Evolutionary conservation across 2,888 invertebrate species (phyloP).

Genomic region (Torymus auratus): DNA sequence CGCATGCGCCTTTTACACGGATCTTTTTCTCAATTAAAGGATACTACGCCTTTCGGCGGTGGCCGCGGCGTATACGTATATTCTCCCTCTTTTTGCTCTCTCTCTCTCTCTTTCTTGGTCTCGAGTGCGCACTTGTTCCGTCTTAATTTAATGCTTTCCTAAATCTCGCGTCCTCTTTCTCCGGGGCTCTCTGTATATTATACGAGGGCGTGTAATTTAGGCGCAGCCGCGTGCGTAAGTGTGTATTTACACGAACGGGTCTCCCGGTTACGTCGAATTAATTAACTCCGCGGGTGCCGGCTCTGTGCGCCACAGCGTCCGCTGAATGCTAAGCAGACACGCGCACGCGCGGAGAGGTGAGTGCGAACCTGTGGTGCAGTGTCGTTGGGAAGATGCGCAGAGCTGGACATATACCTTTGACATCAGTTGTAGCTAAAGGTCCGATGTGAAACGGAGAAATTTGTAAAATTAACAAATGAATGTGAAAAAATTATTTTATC

Average conservation of each 20-base stretch:
- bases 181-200: neutral
- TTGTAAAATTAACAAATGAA: no score
- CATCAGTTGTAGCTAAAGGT: no score
- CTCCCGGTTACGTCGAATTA: conserved; percentile 65
- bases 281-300: conserved; percentile 62
- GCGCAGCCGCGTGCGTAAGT: conserved; percentile 52
- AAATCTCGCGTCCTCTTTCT: conserved; percentile 31
- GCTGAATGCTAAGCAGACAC: conserved; percentile 66
- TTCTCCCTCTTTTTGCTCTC: neutral
- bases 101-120: no score
- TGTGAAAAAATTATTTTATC: no score
- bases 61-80: neutral
- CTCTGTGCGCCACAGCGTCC: conserved; percentile 45
- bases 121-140: neutral
- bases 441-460: no score
- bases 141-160: conserved; percentile 55
- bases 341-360: neutral
- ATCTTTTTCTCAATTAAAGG: conserved; percentile 46
- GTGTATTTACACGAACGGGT: conserved; percentile 62
- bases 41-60: neutral
- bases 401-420: no score
- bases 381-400: no score
- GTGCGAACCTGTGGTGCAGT: no score
- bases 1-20: conserved; percentile 1
- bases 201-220: neutral